Base-by-base conservation (phyloP, 2,888 invertebrate species). In the Diarsia mendica region DNA sequence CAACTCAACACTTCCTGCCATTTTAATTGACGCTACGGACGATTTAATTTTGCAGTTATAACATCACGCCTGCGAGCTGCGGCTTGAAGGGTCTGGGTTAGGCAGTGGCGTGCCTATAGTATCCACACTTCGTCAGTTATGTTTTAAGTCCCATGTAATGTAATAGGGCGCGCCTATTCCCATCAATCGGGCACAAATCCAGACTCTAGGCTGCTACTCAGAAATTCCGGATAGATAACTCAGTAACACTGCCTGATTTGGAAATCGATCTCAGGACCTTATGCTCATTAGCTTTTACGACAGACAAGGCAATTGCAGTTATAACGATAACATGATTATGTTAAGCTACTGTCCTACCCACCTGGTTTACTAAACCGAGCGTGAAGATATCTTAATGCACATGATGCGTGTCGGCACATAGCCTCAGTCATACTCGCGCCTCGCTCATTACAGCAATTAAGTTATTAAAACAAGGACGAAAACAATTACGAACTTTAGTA, bases 401-500 rank as follows among this genome's bases (percentile, higher is more conserved):
- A 46, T 60, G 55, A 75, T 61, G 85, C 82, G 82, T 81, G 85
- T 66, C 71, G 33, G 58, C 48, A 63, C 33, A 44, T 81, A 81
- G 44, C 85, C 82, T 75, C 67, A 55, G 39, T 28, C 20, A 66
- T 55, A 58, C 67, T n/a, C 48, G 48, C 49, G 65, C 46, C 28
- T 58, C 20, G 53, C 39, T 75, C 49, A 80, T 84, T 67, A 48
- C 18, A 64, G 44, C 53, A 51, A 55, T 75, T 61, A 71, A 64
- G 15, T 74, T 44, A 80, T 79, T 80, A 72, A 66, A 75, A 75
- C 81, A 60, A 81, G 70, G 85, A 81, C 82, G 68, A 60, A 65
- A 74, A 67, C 4, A 67, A 69, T 60, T 68, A 67, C 64, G 61
- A 66, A 60, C 44, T 71, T 55, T 20, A 60, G 67, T 39, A 46